Evolutionary conservation across 2,113 vertebrate genomes (phyloP).

Genomic region (Xiphorhynchus elegans): DNA sequence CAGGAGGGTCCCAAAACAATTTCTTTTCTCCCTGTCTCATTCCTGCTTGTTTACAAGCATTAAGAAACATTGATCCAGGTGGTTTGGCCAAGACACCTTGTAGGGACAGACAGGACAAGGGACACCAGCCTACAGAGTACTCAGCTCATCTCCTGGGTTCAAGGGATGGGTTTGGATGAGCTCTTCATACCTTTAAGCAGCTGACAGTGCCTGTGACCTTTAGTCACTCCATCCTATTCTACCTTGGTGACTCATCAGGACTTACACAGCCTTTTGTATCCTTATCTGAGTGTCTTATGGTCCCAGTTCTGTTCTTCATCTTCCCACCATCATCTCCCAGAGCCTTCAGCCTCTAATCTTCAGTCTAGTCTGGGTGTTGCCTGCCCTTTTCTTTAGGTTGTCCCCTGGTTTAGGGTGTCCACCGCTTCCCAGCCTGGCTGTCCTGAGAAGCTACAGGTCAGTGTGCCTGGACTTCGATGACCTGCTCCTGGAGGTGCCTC

Average conservation of each 20-base stretch:
- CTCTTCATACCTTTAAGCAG: background rate
- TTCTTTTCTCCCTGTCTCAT: background rate
- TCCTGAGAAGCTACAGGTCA: background rate
- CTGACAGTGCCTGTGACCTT: background rate
- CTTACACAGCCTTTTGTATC: background rate
- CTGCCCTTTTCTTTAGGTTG: background rate
- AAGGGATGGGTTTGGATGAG: background rate
- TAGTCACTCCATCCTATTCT: background rate
- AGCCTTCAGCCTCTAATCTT: slow-evolving; percentile 34
- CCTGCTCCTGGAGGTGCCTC: background rate
- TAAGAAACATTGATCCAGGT: background rate
- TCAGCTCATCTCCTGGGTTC: background rate
- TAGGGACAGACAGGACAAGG: background rate
- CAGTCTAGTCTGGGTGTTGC: background rate
- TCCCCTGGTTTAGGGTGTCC: background rate
- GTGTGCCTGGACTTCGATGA: background rate
- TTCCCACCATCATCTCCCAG: background rate
- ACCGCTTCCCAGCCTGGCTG: background rate
- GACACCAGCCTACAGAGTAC: background rate
- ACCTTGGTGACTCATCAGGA: background rate
- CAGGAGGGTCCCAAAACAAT: background rate
- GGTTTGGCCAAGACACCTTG: accelerated
- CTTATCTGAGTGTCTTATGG: background rate
- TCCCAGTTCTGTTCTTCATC: background rate
- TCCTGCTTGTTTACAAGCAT: background rate